These are phyloP conservation scores for Cheracebus regulus DNA, from an alignment of 2,797 vertebrate genomes.

Conservation along the genomic window DNA sequence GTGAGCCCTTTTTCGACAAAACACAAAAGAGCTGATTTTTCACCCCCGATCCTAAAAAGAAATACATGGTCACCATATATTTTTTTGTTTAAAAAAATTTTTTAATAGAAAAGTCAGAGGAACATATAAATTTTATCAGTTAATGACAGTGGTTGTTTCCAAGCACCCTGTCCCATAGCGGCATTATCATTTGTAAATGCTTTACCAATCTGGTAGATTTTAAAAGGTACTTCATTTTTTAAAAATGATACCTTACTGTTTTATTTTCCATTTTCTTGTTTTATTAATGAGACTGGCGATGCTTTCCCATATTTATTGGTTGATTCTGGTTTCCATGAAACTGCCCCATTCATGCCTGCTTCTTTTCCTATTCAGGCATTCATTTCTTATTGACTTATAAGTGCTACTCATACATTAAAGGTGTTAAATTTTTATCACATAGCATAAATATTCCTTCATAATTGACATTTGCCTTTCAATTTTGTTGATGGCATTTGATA, in stretches of 20 bases:
- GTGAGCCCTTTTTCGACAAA: neutral
- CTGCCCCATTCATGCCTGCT: neutral
- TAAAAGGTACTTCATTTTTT: neutral
- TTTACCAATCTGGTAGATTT: neutral
- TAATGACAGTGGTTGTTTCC: neutral
- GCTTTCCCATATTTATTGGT: neutral
- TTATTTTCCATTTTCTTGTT: neutral
- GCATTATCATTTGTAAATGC: neutral
- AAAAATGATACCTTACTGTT: neutral
- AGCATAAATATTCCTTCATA: neutral
- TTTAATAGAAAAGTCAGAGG: neutral
- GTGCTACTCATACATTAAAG: neutral
- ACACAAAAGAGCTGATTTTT: neutral
- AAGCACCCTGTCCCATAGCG: neutral
- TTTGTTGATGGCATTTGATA: neutral
- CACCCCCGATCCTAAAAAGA: neutral
- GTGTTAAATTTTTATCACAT: neutral
- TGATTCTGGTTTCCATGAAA: neutral
- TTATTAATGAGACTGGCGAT: neutral
- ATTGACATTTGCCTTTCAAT: neutral
- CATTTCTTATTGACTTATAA: neutral
- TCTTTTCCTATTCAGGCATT: neutral
- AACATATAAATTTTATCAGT: neutral
- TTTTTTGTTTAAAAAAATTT: neutral
- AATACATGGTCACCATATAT: neutral